Evolutionary conservation across 2,797 vertebrate genomes (phyloP).

Genomic region (Emys orbicularis): DNA sequence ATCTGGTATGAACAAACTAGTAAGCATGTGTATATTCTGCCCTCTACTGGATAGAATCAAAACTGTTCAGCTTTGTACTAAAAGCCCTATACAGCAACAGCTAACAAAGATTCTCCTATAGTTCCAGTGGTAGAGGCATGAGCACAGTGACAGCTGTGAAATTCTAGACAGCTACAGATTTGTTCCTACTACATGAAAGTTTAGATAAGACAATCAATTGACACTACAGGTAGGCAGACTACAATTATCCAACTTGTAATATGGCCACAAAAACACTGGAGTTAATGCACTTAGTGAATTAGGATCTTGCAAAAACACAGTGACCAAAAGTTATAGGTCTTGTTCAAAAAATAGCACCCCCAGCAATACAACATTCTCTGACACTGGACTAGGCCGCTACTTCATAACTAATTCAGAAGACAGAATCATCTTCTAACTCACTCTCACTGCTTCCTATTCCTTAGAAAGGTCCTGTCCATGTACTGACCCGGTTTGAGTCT

Average conservation of each 20-base stretch:
- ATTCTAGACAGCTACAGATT: not conserved
- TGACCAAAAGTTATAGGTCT: not conserved
- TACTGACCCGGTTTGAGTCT: constrained; percentile 16
- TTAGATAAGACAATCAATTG: not conserved
- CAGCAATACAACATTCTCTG: not conserved
- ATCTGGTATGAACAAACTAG: not conserved
- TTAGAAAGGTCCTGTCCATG: not conserved
- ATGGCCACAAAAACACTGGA: not conserved
- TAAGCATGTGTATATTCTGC: not conserved
- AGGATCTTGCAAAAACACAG: not conserved
- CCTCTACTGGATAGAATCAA: not conserved
- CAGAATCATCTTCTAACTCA: not conserved
- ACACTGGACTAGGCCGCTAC: not conserved
- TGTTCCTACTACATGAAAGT: not conserved
- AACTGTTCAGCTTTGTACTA: not conserved
- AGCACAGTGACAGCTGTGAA: not conserved
- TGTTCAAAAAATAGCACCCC: not conserved
- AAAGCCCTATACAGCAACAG: not conserved
- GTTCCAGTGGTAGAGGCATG: not conserved
- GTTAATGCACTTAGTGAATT: not conserved
- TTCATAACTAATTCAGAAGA: not conserved
- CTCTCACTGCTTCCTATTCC: not conserved
- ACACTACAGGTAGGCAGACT: not conserved
- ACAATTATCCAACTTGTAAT: not conserved
- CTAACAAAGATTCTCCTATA: not conserved